These are phyloP conservation scores for Deroplatys truncata DNA, from an alignment of 2,888 invertebrate genomes.

Conservation along the genomic window DNA sequence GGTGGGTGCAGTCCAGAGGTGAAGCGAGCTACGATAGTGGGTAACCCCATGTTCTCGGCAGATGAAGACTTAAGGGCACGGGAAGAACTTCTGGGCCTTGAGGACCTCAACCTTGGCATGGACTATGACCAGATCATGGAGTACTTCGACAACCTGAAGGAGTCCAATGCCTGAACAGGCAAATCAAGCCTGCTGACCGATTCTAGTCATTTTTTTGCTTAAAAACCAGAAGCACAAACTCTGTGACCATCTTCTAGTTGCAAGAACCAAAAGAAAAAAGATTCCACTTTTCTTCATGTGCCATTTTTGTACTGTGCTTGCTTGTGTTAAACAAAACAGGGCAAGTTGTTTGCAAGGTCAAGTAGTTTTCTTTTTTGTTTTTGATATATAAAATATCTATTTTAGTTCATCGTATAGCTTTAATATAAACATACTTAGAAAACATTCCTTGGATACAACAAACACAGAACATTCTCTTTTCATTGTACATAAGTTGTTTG, in stretches of 20 bases:
- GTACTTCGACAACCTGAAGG: constrained; percentile 97
- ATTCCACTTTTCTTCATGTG: background rate
- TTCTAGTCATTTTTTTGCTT: background rate
- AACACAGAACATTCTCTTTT: background rate
- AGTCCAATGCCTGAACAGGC: constrained; percentile 54
- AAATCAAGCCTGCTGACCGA: background rate
- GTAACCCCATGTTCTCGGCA: constrained; percentile 80
- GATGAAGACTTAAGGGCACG: constrained; percentile 40
- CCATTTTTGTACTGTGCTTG: background rate
- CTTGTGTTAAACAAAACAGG: background rate
- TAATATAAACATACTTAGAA: constrained; percentile 11
- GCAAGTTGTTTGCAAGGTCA: background rate
- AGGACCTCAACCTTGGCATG: constrained; percentile 80
- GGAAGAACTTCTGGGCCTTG: constrained; percentile 65
- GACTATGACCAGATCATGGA: constrained; percentile 98
- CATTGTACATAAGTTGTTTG: constrained; percentile 14
- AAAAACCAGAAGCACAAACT: background rate
- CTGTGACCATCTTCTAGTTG: background rate
- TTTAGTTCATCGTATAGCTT: constrained; percentile 18
- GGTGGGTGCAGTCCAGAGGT: constrained; percentile 57
- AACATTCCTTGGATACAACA: constrained; percentile 17
- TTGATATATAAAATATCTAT: background rate
- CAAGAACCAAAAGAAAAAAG: background rate
- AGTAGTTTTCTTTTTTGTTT: background rate
- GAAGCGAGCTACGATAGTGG: constrained; percentile 80